These are phyloP conservation scores for Heterotilapia buettikoferi DNA, from an alignment of 2,113 vertebrate genomes.

Conservation along the genomic window DNA sequence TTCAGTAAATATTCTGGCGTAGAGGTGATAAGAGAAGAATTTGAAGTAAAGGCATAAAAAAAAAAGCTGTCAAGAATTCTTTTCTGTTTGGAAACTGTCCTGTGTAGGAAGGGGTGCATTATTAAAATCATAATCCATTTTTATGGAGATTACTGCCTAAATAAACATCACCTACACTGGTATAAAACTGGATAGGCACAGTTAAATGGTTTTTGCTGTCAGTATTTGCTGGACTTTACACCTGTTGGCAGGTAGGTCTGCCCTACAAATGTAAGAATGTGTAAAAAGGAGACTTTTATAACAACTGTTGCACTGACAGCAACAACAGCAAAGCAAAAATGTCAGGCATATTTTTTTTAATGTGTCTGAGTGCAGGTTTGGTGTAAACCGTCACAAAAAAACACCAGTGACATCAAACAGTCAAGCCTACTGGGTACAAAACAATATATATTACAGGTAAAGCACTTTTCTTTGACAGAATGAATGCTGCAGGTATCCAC, in stretches of 20 bases:
- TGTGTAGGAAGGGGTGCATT: background rate
- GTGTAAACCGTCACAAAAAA: background rate
- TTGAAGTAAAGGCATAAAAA: constrained; percentile 3
- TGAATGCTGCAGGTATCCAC: constrained; percentile 18
- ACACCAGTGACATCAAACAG: background rate
- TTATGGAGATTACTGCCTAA: constrained; percentile 1
- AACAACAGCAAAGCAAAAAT: background rate
- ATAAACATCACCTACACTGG: background rate
- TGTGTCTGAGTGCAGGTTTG: background rate
- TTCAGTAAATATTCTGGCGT: constrained; percentile 48
- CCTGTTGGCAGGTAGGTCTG: background rate
- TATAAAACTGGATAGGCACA: background rate
- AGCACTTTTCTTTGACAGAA: background rate
- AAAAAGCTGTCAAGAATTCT: constrained; percentile 13
- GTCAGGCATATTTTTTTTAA: background rate
- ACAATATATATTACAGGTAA: background rate
- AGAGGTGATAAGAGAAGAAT: constrained; percentile 49
- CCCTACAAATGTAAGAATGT: background rate
- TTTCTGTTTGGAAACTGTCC: constrained; percentile 17
- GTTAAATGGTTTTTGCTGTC: background rate
- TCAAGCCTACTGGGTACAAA: background rate
- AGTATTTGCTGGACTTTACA: background rate
- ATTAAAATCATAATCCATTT: constrained; percentile 17
- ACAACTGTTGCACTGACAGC: background rate
- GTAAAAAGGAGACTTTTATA: background rate